Conservation (phyloP, 2,797 vertebrate genomes). For the Bradypodion pumilum region DNA sequence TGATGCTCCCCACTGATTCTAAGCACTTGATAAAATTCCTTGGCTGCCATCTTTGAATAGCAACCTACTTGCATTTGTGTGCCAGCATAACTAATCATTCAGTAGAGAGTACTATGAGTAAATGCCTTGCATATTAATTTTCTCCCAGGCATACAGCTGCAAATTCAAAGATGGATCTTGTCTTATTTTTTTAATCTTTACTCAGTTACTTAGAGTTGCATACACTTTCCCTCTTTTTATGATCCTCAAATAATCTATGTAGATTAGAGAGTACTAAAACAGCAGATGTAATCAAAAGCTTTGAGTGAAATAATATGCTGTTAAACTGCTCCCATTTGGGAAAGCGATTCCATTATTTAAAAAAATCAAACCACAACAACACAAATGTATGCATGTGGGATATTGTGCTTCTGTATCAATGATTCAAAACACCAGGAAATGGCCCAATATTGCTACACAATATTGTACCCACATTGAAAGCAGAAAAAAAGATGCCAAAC, state of each 20-base stretch:
- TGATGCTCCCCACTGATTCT: no score
- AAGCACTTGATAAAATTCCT: not conserved
- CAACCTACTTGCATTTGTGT: no score
- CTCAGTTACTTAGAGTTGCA: not conserved
- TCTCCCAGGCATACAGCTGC: not conserved
- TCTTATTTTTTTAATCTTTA: not conserved
- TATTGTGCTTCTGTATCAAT: no score
- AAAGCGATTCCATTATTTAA: no score
- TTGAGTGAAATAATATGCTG: constrained; percentile 29
- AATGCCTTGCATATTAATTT: not conserved
- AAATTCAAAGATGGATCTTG: not conserved
- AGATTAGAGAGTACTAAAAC: constrained; percentile 26
- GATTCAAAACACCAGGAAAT: no score
- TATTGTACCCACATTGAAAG: no score
- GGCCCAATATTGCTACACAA: no score
- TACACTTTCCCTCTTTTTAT: constrained; percentile 32
- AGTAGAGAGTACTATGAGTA: not conserved
- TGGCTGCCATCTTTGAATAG: not conserved
- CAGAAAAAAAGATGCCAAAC: no score
- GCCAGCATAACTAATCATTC: not conserved
- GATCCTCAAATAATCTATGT: constrained; percentile 35
- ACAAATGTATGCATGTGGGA: no score
- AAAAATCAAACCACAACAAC: no score
- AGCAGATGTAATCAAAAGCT: constrained; percentile 28
- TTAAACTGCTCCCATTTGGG: constrained; percentile 34